Percentiles rank a stretch among this genome's conserved stretches.
phyloP scores from a whole-genome alignment of 2,888 invertebrate genomes.

The Chloromyia formosa region DNA sequence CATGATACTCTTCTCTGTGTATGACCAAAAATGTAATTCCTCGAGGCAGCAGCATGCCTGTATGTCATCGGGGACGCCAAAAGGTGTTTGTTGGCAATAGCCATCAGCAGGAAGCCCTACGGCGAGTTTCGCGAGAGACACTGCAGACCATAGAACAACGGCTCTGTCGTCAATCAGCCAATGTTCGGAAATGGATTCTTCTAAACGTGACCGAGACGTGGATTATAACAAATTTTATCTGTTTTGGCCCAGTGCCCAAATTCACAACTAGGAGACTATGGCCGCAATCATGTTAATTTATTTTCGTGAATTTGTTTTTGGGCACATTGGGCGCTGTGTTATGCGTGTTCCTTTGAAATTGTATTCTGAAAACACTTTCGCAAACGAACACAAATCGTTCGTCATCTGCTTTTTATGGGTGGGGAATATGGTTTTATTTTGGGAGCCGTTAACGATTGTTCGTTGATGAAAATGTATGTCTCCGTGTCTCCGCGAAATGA shows the following conservation, averaged over 20 bases:
- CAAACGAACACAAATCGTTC: neutral
- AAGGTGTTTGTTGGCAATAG: constrained; percentile 9
- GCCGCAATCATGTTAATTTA: constrained; percentile 20
- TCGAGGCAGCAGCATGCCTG: neutral
- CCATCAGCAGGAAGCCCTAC: neutral
- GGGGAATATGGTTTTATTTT: neutral
- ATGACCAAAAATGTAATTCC: neutral
- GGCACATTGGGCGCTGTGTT: neutral
- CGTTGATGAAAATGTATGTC: too few species aligned
- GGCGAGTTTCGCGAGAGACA: too few species aligned
- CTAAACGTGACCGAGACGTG: constrained; percentile 11
- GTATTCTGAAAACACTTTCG: neutral
- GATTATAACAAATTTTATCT: constrained; percentile 30
- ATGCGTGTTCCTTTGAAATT: neutral
- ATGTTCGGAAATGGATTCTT: constrained; percentile 9
- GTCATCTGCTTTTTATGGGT: neutral
- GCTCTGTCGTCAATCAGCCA: neutral
- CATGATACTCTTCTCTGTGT: neutral
- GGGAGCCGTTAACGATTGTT: too few species aligned
- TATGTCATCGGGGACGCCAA: constrained; percentile 29
- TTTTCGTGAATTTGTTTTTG: constrained; percentile 13
- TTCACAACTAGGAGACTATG: neutral
- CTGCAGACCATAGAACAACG: neutral
- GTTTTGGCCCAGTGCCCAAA: constrained; percentile 24
- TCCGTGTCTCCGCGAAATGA: too few species aligned